Evolutionary conservation across 1,140 invertebrate genomes (phyloP).

Genomic region (Ephestia elutella): DNA sequence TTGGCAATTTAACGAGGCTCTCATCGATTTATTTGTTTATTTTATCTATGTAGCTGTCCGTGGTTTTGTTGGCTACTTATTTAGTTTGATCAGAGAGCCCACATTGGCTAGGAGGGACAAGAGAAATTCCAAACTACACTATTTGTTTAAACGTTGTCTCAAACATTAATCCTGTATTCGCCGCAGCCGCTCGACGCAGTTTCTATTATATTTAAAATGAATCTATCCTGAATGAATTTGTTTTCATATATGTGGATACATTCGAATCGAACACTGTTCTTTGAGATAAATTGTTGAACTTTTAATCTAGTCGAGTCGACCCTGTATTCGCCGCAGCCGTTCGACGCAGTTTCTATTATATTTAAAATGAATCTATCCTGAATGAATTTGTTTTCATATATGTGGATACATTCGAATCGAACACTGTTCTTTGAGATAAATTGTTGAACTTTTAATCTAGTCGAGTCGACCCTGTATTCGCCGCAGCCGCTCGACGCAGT

Average conservation of each 20-base stretch:
- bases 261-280: too few relatives aligned
- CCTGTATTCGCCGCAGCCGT: too few relatives aligned
- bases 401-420: too few relatives aligned
- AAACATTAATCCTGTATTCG: constrained; percentile 22
- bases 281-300: constrained; percentile 49
- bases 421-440: too few relatives aligned
- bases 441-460: constrained; percentile 62
- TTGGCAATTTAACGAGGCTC: constrained; percentile 14
- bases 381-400: too few relatives aligned
- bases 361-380: too few relatives aligned
- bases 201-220: constrained; percentile 10
- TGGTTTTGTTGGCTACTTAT: neutral
- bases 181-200: constrained; percentile 9
- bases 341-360: too few relatives aligned
- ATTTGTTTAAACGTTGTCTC: constrained; percentile 11
- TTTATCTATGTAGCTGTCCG: neutral
- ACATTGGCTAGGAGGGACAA: too few relatives aligned
- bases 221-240: too few relatives aligned
- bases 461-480: constrained; percentile 40
- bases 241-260: too few relatives aligned
- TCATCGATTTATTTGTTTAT: constrained; percentile 6
- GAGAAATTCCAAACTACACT: neutral
- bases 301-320: constrained; percentile 65
- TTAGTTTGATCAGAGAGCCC: neutral
- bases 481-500: neutral